A percentile compares a stretch with the other conserved stretches of the same genome.
phyloP scores from a whole-genome alignment of 2,888 invertebrate genomes.

The Cantharis nigra region DNA sequence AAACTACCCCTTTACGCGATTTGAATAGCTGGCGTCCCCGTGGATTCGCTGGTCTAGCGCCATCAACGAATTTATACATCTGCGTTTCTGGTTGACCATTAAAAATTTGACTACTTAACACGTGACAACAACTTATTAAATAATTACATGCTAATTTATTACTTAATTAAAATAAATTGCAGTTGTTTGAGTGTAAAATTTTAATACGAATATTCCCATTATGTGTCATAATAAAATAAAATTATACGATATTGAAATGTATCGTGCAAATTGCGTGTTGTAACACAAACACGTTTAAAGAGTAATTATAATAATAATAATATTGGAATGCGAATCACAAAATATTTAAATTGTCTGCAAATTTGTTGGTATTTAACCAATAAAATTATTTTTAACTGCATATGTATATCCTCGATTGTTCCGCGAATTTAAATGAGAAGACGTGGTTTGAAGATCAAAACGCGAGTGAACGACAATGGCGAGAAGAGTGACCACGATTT shows the following conservation, averaged over 20 bases:
- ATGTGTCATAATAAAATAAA: neutral
- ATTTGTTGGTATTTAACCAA: slow-evolving; percentile 5
- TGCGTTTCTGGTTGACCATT: neutral
- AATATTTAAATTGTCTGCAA: slow-evolving; percentile 9
- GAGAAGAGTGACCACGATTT: neutral
- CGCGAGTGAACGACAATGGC: neutral
- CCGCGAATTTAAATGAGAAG: slow-evolving; percentile 4
- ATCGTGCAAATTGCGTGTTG: slow-evolving; percentile 2
- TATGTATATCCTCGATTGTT: slow-evolving; percentile 5
- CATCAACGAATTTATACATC: neutral
- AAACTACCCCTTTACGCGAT: neutral
- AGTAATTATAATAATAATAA: neutral
- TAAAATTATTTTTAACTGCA: neutral
- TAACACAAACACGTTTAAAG: slow-evolving; percentile 6
- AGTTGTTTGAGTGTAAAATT: neutral
- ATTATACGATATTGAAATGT: slow-evolving; percentile 3
- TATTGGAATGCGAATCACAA: slow-evolving; percentile 1
- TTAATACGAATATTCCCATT: neutral
- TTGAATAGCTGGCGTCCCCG: neutral
- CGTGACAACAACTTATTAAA: neutral
- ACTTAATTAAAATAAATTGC: neutral
- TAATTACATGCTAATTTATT: neutral
- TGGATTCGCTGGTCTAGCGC: neutral
- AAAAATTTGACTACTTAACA: neutral
- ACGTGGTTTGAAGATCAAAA: neutral